Conservation (phyloP, 2,113 vertebrate species). For the Phaethon lepturus region DNA sequence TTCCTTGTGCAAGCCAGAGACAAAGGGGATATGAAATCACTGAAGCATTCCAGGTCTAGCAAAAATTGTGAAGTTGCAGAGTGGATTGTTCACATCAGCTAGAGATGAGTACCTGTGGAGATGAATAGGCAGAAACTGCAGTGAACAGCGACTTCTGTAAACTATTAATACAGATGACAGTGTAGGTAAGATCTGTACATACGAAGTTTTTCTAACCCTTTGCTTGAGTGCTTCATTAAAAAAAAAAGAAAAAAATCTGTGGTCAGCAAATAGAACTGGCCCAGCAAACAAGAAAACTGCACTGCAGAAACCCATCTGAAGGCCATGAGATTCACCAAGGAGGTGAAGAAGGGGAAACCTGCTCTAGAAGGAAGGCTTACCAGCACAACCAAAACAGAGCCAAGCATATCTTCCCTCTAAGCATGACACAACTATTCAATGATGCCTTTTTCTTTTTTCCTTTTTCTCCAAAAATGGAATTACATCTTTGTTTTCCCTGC, state of each 20-base stretch:
- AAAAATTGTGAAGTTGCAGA: neutral
- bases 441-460: neutral
- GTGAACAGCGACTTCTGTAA: neutral
- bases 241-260: neutral
- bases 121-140: neutral
- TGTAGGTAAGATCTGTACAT: neutral
- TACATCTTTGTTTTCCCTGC: neutral
- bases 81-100: neutral
- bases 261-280: neutral
- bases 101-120: neutral
- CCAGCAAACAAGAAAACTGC: neutral
- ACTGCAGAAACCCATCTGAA: neutral
- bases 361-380: neutral
- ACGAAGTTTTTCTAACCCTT: neutral
- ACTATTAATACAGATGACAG: neutral
- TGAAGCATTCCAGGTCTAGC: neutral
- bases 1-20: neutral
- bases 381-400: neutral
- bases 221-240: neutral
- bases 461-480: neutral
- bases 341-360: neutral
- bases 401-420: neutral
- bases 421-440: neutral
- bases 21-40: neutral
- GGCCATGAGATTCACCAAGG: neutral